These are phyloP conservation scores for Girardinichthys multiradiatus DNA, from an alignment of 2,113 vertebrate species.

Conservation along the genomic window DNA sequence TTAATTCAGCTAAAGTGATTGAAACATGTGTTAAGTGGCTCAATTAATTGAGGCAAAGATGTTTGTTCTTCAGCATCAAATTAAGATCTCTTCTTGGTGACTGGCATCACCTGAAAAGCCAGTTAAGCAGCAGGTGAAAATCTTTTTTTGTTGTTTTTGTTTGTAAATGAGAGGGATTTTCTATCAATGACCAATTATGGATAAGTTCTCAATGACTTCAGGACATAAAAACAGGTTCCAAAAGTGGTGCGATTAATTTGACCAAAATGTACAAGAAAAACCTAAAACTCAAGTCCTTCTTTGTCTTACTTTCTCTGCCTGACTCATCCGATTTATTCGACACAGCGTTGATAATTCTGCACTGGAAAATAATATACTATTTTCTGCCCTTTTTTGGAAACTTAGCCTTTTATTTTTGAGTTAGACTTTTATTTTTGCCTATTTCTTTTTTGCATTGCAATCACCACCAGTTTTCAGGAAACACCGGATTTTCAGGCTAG, in stretches of 20 bases:
- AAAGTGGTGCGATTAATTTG: neutral
- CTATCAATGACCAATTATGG: too few relatives aligned
- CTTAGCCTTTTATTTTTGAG: neutral
- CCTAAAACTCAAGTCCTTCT: neutral
- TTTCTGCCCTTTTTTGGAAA: neutral
- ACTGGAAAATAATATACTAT: neutral
- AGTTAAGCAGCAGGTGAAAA: neutral
- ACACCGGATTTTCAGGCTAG: too few relatives aligned
- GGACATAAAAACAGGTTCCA: too few relatives aligned
- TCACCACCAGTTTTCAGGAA: too few relatives aligned
- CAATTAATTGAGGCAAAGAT: neutral
- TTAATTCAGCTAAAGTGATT: neutral
- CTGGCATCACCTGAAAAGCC: neutral
- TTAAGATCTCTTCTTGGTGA: neutral
- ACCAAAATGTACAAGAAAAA: neutral
- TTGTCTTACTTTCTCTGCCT: neutral
- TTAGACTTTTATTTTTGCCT: neutral
- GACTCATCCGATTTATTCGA: neutral
- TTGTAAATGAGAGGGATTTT: too few relatives aligned
- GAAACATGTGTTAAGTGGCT: neutral
- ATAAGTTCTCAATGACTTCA: too few relatives aligned
- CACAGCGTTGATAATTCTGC: neutral
- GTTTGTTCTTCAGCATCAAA: neutral
- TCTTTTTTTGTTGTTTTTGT: too few relatives aligned
- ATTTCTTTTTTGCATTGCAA: too few relatives aligned